Conservation (phyloP, 1,140 invertebrate species). For the Formica exsecta region DNA sequence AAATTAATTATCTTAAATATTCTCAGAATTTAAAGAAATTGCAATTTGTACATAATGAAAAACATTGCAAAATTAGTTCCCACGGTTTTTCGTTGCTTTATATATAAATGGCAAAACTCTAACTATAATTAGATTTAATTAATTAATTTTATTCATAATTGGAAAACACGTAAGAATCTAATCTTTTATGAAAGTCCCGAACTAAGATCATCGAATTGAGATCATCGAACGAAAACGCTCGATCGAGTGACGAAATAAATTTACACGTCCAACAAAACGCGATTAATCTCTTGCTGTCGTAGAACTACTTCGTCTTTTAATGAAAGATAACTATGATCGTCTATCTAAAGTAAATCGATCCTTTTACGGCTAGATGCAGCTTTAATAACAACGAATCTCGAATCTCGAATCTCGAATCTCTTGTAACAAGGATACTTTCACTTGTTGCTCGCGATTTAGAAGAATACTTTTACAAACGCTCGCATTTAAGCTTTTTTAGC, state of each 20-base stretch:
- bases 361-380: neutral
- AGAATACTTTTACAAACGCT: neutral
- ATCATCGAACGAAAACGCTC: neutral
- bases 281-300: conserved; percentile 10
- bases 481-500: neutral
- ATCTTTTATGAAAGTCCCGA: no score
- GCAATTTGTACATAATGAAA: no score
- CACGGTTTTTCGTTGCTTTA: no score
- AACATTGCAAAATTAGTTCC: no score
- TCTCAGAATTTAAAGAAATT: no score
- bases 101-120: no score
- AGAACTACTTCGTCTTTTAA: neutral
- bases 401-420: neutral
- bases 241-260: conserved; percentile 9
- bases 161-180: no score
- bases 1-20: no score
- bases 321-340: neutral
- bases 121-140: no score
- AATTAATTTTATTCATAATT: no score
- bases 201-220: neutral
- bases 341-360: neutral
- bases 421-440: neutral
- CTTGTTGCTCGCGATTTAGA: neutral
- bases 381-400: conserved; percentile 13
- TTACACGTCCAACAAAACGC: conserved; percentile 13